Base-by-base conservation (phyloP, 1,140 invertebrate species). In the Danaus plexippus region DNA sequence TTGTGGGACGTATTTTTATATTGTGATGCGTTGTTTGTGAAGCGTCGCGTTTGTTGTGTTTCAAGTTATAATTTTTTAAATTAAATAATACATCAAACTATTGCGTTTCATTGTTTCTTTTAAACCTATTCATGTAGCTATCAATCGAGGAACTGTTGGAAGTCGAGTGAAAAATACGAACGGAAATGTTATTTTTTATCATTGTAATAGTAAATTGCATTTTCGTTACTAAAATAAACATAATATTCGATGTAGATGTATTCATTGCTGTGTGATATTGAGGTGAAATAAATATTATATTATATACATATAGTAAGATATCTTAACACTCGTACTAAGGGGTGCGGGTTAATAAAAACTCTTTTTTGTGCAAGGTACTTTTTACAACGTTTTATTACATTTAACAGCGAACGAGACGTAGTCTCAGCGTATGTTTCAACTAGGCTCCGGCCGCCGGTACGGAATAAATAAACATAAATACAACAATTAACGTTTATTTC, bases 401-500 rank as follows among this genome's bases (percentile, higher is more conserved):
- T 70, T 69, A 74, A 78, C 69, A 75, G 71, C 73, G 69, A 71
- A 73, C 55, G 65, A 75, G 69, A 67, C 67, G 71, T 69, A 60
- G 65, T 75, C 68, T 68, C 63, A 71, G 75, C 73, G 60, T 57
- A 54, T 67, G 41, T 48, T 47, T 45, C 40, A 59, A 53, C 47
- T 52, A 50, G 52, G 48, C 53, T 61, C 41, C 55, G n/a, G 63
- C 58, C 55, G 49, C 57, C 58, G 57, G 67, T 61, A 51, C 53
- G 49, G 77, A 80, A 79, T 69, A 76, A 78, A 80, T 69, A 76
- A 71, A 71, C 62, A 68, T 80, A 75, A 71, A 75, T 80, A 85
- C 82, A 85, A 85, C 80, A 85, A 78, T 77, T 77, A 85, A 82
- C 79, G 71, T 85, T 85, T 85, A 84, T 83, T 85, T 85, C 73